Evolutionary conservation across 2,888 invertebrate genomes (phyloP), one percentile per base, ranked within the genome.

Genomic region (Priocnemis perturbator): DNA sequence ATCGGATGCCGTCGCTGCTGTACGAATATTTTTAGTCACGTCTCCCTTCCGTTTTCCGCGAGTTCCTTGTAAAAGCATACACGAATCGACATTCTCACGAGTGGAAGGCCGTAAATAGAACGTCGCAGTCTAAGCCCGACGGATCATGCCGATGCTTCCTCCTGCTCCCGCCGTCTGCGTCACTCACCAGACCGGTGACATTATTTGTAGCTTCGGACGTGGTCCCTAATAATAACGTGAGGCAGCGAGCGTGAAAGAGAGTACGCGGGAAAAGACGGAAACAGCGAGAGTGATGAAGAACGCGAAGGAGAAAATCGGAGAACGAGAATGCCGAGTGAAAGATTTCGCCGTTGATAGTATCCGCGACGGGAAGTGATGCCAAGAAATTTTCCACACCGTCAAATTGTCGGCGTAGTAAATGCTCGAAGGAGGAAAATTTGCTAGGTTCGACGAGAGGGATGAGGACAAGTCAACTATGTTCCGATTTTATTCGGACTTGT

Each of bases 191-290:
- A 11, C 69, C 59, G 30, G 59, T 21, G 68, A 71, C 78, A 82
- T 83, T 82, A 82, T 82, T 82, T 82, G 81, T 81, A 71, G 81
- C 79, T 67, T 63, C 68, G 67, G 52, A 67, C 67, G 65, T 67
- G 62, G 58, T 15, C 71, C 73, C 81, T 82, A 82, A 82, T 82
- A 81, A 83, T 82, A 82, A 83, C 80, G 58, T 70, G 47, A 21
- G 17, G 69, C 63, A 64, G 65, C 55, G 60, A 37, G 23, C 21
- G 30, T 26, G 11, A n/a, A 7, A 56, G 37, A 26, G 30, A 30
- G 56, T 26, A 3, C 17, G 2, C 26, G n/a, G 2, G 19, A 56
- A 5, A 30, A 14, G n/a, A n/a, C 11, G 19, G 17, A 23, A 55
- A 9, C 50, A 3, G 19, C 50, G 50, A n/a, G 19, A n/a, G n/a